phyloP scores from a whole-genome alignment of 1,140 invertebrate genomes.

The Drosophila funebris region DNA sequence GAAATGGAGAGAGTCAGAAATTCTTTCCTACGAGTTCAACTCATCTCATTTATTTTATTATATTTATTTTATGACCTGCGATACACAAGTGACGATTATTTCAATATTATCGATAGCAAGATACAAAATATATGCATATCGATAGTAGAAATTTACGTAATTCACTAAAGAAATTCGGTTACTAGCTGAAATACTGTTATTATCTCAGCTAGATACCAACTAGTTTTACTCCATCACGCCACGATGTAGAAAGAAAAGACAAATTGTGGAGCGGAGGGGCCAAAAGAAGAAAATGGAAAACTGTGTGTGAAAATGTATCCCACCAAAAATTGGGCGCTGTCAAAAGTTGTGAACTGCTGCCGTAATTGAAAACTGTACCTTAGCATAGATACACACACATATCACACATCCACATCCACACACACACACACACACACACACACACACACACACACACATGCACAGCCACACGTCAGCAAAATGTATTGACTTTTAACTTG shows the following conservation, averaged over 20 bases:
- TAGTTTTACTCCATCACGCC: not conserved
- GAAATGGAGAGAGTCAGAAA: too few species aligned
- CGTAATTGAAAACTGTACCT: constrained; percentile 77
- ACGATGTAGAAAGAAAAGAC: not conserved
- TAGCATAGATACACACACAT: constrained; percentile 21
- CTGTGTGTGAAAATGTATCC: constrained; percentile 16
- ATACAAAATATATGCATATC: too few species aligned
- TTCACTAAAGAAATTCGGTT: too few species aligned
- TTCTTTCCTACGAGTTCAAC: too few species aligned
- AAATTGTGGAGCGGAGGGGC: not conserved
- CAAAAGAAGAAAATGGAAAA: constrained; percentile 16
- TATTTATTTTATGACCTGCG: too few species aligned
- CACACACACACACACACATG: constrained; percentile 6
- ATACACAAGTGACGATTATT: too few species aligned
- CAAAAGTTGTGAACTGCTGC: constrained; percentile 66
- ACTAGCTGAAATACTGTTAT: not conserved
- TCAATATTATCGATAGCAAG: too few species aligned
- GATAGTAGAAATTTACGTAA: too few species aligned
- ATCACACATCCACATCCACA: not conserved
- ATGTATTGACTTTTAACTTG: constrained; percentile 77
- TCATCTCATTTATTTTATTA: too few species aligned
- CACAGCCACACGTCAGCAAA: constrained; percentile 61
- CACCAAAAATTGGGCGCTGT: constrained; percentile 43
- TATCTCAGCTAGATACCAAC: not conserved
- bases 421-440: constrained; percentile 12